Base-by-base conservation (phyloP, 1,140 invertebrate species). In the Drosophila pallidifrons region DNA sequence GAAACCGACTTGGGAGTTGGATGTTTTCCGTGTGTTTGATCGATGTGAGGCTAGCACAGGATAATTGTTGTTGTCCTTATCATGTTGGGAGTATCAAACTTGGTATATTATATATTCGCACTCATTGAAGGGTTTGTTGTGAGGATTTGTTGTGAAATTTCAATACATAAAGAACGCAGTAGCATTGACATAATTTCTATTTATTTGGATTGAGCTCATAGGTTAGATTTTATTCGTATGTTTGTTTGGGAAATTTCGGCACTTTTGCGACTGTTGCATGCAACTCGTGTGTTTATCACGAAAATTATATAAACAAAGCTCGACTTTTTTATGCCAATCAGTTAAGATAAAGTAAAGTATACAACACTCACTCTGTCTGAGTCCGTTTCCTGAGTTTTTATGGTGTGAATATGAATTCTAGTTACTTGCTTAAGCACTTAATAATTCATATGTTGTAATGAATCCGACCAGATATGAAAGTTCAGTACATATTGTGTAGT, bases 151-250 rank as follows among this genome's bases (percentile, higher is more conserved):
- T 83, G 70, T 81, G 85, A 61, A 75, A 89, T 88, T 88, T 66
- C 79, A 79, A 79, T 83, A 59, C 61, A 58, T 16, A 30, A 1
- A 25, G 20, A 28, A 46, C n/a, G 8, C 30, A 47, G 32, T 16
- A 11, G 5, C 38, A 68, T 81, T 88, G 85, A 89, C 78, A 89
- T 88, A 88, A 88, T 85, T 88, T 70, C 77, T 88, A 88, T 88
- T 83, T 89, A 89, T 89, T 89, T 78, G 59, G 45, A 47, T 63
- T 79, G 70, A 80, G 79, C 55, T 88, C 77, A 88, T 70, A 16
- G 51, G n/a, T 13, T 58, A 10, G 35, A 46, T 20, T 20, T 20
- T 20, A 3, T 20, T 20, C 20, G 20, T 20, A 20, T 25, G 15
- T 43, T 74, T 46, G 45, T 30, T 35, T 35, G 70, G 64, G 55